Base-by-base conservation (phyloP, 2,113 vertebrate species). In the Columba janthina region DNA sequence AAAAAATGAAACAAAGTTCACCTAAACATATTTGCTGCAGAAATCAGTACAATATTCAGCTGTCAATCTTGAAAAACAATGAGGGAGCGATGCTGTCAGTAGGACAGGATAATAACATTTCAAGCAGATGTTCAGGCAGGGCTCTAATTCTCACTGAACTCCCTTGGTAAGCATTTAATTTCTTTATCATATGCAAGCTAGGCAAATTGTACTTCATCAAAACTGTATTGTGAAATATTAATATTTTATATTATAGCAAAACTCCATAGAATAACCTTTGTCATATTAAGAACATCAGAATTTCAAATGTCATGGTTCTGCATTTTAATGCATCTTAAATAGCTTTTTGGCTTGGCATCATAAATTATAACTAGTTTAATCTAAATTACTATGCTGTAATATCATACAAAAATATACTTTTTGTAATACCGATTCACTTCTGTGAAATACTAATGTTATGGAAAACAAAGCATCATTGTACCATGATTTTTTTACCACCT, bases 91-190 rank as follows among this genome's bases (percentile, higher is more conserved):
- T 97, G 95, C 93, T 96, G 97, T 98, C 97, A 97, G 96, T 95
- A 97, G 97, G 95, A 98, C 94, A 94, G 97, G 98, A 98, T 98
- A 98, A 98, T 98, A 98, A 97, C 97, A 98, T 98, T 98, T 98
- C 98, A 97, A 98, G 97, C 98, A 98, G 98, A 98, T 98, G 98
- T 98, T 98, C 97, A 98, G 96, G 96, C 96, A 96, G 97, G 97
- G 97, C 96, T 98, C 97, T 98, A 97, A 98, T 98, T 98, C 98
- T 97, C 95, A 90, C 95, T 95, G 95, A 98, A 98, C 97, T 98
- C 98, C 98, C 98, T 97, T 96, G 98, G 97, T 97, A 98, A 98
- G 98, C 97, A 96, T 98, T 98, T 98, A 98, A 98, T 98, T 98
- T 98, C 97, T 98, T 98, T 98, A 98, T 98, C 98, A 98, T 97